phyloP scores from a whole-genome alignment of 2,888 invertebrate genomes.

The Phalera bucephala region DNA sequence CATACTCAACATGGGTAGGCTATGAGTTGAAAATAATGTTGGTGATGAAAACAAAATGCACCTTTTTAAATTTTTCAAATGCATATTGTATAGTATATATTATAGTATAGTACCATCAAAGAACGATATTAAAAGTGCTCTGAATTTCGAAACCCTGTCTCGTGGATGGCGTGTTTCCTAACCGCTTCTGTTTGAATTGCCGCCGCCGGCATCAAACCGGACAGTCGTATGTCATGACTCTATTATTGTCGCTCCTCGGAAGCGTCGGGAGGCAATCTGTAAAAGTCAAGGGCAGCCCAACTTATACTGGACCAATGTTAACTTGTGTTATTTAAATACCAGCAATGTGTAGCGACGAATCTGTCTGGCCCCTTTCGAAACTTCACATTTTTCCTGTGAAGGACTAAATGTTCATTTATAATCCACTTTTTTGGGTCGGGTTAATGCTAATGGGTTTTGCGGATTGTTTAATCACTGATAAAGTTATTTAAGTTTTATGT shows the following conservation, averaged over 20 bases:
- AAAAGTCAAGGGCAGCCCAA: slow-evolving; percentile 74
- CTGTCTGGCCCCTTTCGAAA: slow-evolving; percentile 71
- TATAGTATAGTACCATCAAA: not conserved
- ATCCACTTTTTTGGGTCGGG: too few species aligned
- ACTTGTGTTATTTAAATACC: slow-evolving; percentile 82
- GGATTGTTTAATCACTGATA: too few species aligned
- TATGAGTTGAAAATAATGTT: too few species aligned
- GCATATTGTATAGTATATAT: too few species aligned
- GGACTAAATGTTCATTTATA: slow-evolving; percentile 47
- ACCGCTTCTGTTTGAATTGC: slow-evolving; percentile 9
- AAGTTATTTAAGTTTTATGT: too few species aligned
- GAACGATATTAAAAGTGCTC: slow-evolving; percentile 16
- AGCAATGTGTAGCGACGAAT: slow-evolving; percentile 57
- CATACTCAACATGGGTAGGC: too few species aligned
- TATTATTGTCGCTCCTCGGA: slow-evolving; percentile 71
- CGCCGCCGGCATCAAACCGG: slow-evolving; percentile 12
- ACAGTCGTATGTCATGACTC: slow-evolving; percentile 33
- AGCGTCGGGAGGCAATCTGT: slow-evolving; percentile 64
- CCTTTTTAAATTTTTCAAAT: too few species aligned
- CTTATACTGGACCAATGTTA: slow-evolving; percentile 78
- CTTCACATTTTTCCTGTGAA: slow-evolving; percentile 60
- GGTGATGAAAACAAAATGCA: too few species aligned
- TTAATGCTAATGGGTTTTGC: too few species aligned
- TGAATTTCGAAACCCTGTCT: slow-evolving; percentile 30
- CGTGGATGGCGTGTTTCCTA: too few species aligned